Conservation (phyloP, 2,888 invertebrate species). For the Lasioglossum villosulum region DNA sequence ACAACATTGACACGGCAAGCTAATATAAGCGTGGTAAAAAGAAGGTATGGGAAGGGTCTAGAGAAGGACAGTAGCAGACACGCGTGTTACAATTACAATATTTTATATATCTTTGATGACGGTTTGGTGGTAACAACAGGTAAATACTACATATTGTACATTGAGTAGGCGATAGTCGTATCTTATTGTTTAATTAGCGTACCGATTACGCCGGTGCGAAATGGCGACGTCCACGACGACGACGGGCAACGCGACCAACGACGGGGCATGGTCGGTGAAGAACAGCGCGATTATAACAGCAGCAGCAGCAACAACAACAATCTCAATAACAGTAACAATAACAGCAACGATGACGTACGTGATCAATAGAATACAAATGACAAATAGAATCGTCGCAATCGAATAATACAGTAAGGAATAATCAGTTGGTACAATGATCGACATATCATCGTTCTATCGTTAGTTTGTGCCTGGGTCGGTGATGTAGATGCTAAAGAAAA, state of each 20-base stretch:
- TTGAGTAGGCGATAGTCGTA: conserved; percentile 85
- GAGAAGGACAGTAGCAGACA: conserved; percentile 32
- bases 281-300: conserved; percentile 62
- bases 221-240: conserved; percentile 65
- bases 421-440: conserved; percentile 13
- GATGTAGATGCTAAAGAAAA: conserved; percentile 17
- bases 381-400: conserved; percentile 24
- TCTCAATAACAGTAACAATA: conserved; percentile 57
- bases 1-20: too few relatives aligned
- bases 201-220: conserved; percentile 68
- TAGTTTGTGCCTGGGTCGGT: conserved; percentile 22
- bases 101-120: conserved; percentile 85
- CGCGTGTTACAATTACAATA: conserved; percentile 83
- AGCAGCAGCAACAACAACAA: conserved; percentile 61
- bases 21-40: too few relatives aligned
- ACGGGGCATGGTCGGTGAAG: conserved; percentile 40
- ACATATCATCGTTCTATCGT: conserved; percentile 4
- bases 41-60: neutral
- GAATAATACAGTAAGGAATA: conserved; percentile 32
- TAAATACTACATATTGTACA: conserved; percentile 85
- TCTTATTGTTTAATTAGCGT: conserved; percentile 80
- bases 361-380: conserved; percentile 47
- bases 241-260: conserved; percentile 27
- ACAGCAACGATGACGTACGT: conserved; percentile 52
- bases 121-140: conserved; percentile 85